These are phyloP conservation scores for Erpobdella octoculata DNA, from an alignment of 2,888 invertebrate species.

Conservation along the genomic window DNA sequence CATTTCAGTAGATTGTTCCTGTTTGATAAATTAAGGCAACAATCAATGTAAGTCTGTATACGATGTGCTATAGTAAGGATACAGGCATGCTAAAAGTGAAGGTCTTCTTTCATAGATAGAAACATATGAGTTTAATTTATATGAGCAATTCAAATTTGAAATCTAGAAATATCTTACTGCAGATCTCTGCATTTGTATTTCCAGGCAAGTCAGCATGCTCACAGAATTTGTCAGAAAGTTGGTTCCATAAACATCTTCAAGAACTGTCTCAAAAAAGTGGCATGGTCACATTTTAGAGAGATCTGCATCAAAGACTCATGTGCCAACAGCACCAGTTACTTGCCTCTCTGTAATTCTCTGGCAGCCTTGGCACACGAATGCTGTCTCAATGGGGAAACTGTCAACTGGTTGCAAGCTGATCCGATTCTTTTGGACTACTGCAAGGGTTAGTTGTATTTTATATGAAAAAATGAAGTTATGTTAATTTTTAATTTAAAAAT, in stretches of 20 bases:
- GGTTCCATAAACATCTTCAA: constrained; percentile 21
- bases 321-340: constrained; percentile 26
- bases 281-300: constrained; percentile 28
- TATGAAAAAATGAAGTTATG: no score
- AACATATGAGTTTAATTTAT: no score
- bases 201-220: constrained; percentile 30
- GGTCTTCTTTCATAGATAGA: no score
- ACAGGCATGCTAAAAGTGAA: no score
- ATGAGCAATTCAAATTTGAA: no score
- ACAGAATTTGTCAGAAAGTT: constrained; percentile 22
- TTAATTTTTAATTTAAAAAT: no score
- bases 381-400: constrained; percentile 62
- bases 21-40: no score
- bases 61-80: no score
- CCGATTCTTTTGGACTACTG: constrained; percentile 19
- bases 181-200: not conserved
- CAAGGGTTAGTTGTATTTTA: constrained; percentile 32
- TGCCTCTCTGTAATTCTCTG: constrained; percentile 58
- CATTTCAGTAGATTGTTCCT: not conserved
- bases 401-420: constrained; percentile 63
- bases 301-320: constrained; percentile 31
- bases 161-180: not conserved
- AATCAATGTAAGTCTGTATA: no score
- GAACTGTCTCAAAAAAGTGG: constrained; percentile 23
- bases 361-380: constrained; percentile 73